These are phyloP conservation scores for Pasiphila rectangulata DNA, from an alignment of 2,888 invertebrate genomes.

Conservation along the genomic window DNA sequence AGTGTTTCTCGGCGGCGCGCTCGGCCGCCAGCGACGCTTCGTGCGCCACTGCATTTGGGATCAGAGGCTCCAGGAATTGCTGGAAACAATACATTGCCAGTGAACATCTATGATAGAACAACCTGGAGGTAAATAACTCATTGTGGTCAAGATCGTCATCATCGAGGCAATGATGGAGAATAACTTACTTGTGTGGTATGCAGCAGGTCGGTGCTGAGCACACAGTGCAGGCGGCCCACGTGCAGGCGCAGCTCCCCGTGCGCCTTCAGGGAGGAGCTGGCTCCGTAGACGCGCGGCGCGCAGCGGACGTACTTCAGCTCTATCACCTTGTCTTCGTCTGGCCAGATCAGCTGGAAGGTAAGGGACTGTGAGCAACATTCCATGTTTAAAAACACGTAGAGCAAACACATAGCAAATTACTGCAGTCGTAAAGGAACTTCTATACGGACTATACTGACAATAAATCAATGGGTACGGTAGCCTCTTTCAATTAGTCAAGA, in stretches of 20 bases:
- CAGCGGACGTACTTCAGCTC: slow-evolving; percentile 89
- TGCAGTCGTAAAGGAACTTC: too few species aligned
- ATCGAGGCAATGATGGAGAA: too few species aligned
- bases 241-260: slow-evolving; percentile 87
- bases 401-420: too few species aligned
- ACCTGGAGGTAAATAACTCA: too few species aligned
- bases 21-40: slow-evolving; percentile 61
- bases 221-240: slow-evolving; percentile 86
- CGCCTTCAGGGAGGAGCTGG: slow-evolving; percentile 73
- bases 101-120: not conserved
- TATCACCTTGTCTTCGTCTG: slow-evolving; percentile 90
- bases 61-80: slow-evolving; percentile 81
- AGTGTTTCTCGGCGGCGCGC: slow-evolving; percentile 55
- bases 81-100: slow-evolving; percentile 37
- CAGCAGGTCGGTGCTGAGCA: slow-evolving; percentile 83
- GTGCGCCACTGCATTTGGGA: slow-evolving; percentile 49
- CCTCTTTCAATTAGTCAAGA: too few species aligned
- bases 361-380: too few species aligned
- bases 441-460: too few species aligned
- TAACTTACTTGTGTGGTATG: slow-evolving; percentile 85
- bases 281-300: slow-evolving; percentile 79
- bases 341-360: slow-evolving; percentile 85
- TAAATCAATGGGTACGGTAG: too few species aligned
- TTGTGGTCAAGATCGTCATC: too few species aligned
- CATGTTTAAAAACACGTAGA: too few species aligned